A percentile compares a stretch with the other conserved stretches of the same genome.
These are phyloP conservation scores for Octodon degus DNA, from an alignment of 2,113 vertebrate genomes.

Conservation along the genomic window DNA sequence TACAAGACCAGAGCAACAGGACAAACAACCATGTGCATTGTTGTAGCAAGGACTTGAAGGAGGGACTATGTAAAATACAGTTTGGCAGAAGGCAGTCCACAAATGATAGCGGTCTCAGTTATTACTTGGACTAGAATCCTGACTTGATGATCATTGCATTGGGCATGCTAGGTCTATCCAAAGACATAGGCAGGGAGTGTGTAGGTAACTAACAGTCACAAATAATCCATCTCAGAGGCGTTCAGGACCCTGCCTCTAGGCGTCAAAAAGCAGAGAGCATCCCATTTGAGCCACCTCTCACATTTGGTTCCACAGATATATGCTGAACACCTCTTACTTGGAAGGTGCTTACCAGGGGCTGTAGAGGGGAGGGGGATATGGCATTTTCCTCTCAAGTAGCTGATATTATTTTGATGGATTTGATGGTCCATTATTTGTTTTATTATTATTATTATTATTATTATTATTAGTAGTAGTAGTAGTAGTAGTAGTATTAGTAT, in stretches of 20 bases:
- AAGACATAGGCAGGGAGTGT: not conserved
- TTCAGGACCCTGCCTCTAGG: not conserved
- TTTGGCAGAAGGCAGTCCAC: not conserved
- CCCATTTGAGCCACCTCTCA: not conserved
- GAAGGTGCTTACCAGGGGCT: not conserved
- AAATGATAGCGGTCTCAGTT: not conserved
- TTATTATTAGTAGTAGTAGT: too few relatives aligned
- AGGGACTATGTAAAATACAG: not conserved
- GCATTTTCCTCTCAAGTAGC: not conserved
- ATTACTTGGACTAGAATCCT: not conserved
- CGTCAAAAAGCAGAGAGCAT: not conserved
- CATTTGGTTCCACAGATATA: not conserved
- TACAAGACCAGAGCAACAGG: not conserved
- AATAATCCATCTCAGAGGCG: not conserved
- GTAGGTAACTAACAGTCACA: not conserved
- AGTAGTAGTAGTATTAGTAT: too few relatives aligned
- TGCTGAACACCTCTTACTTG: not conserved
- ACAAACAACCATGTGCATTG: not conserved
- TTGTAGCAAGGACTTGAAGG: not conserved
- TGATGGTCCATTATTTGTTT: not conserved
- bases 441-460: too few relatives aligned
- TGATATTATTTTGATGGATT: not conserved
- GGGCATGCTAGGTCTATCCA: not conserved
- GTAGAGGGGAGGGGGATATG: not conserved
- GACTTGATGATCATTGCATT: not conserved